Evolutionary conservation across 2,888 invertebrate genomes (phyloP), one percentile per base, ranked within the genome.

Genomic region (Agrochola lota): DNA sequence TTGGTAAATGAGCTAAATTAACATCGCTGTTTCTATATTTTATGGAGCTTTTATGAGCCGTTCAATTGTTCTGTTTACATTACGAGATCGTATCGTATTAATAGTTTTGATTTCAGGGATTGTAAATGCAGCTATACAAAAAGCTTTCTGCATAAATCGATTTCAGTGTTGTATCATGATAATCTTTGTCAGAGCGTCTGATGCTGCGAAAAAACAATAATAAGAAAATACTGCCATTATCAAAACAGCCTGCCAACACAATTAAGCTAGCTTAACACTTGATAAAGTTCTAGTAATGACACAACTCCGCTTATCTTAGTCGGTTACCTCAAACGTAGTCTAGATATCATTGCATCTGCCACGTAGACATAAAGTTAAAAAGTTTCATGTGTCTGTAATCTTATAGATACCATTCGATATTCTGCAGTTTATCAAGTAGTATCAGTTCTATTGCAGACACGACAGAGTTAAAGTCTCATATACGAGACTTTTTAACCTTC

Each of bases 1-100:
- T 81, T 81, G 72, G 72, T 72, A 73, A 85, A 84, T 82, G 70
- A 59, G 23, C 35, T 43, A 75, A 73, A 81, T 78, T 71, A 74
- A 78, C 69, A 81, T 55, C 6, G 59, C 26, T 70, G 82, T 75
- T 74, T 52, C 63, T 73, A 74, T 78, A 81, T 81, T 75, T 62
- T 57, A 75, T 57, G 62, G 9, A 23, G 55, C 60, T 75, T 70
- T 81, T 63, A 85, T 55, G 55, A 62, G 23, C 30, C 20, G 17
- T 40, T 60, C 23, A 49, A 66, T 66, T 68, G 62, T 71, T 83
- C 30, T 43, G 57, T 69, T 72, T 83, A n/a, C 52, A 43, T 77
- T 20, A 77, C 26, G 62, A 63, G 40, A 52, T 64, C 46, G 8
- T 46, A 23, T 74, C 15, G 60, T 49, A 43, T 46, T 73, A 46